phyloP scores from a whole-genome alignment of 2,888 invertebrate species.

The Elysia crispata region DNA sequence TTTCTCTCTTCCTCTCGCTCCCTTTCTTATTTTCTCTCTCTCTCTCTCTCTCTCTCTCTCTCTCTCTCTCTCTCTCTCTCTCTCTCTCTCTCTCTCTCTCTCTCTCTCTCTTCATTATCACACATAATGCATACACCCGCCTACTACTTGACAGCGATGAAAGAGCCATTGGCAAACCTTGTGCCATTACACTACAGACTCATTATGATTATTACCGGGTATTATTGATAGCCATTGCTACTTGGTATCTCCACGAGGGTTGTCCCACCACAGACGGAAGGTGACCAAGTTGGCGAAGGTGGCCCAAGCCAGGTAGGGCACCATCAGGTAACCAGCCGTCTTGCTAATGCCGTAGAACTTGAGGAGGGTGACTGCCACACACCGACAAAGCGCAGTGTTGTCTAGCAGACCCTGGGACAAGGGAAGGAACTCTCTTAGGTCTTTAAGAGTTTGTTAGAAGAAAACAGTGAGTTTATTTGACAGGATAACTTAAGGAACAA shows the following conservation, averaged over 20 bases:
- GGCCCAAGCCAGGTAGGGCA: conserved; percentile 88
- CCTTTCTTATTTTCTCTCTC: conserved; percentile 24
- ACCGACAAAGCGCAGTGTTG: conserved; percentile 62
- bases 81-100: conserved; percentile 6
- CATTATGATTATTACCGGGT: too few relatives aligned
- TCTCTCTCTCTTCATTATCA: neutral
- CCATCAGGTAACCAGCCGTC: conserved; percentile 83
- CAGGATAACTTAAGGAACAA: too few relatives aligned
- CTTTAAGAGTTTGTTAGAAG: too few relatives aligned
- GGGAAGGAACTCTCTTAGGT: too few relatives aligned
- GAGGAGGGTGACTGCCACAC: conserved; percentile 64
- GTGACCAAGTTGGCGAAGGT: conserved; percentile 85
- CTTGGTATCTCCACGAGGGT: conserved; percentile 40
- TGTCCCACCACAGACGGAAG: conserved; percentile 77
- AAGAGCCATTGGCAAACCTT: too few relatives aligned
- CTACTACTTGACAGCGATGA: neutral
- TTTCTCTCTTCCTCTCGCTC: neutral
- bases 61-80: conserved; percentile 18
- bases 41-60: conserved; percentile 21
- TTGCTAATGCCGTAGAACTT: conserved; percentile 80
- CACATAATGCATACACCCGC: neutral
- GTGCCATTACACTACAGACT: too few relatives aligned
- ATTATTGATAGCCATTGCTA: too few relatives aligned
- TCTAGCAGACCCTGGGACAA: conserved; percentile 65
- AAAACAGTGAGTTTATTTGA: too few relatives aligned